These are phyloP conservation scores for Mythimna loreyi DNA, from an alignment of 2,888 invertebrate genomes.

Conservation along the genomic window DNA sequence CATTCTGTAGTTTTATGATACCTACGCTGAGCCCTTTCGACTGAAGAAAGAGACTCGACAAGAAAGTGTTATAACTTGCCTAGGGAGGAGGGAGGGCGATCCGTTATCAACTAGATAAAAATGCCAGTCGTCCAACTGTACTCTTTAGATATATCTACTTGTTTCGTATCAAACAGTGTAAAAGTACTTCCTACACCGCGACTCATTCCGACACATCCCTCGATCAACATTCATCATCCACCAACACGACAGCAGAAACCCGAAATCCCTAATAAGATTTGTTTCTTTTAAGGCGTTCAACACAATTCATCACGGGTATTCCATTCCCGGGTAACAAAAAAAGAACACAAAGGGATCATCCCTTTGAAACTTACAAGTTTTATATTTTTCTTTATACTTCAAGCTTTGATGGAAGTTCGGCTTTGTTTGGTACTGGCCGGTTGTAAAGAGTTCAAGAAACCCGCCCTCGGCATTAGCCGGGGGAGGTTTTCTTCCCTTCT, in stretches of 20 bases:
- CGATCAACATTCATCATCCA: slow-evolving; percentile 47
- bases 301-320: slow-evolving; percentile 77
- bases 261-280: slow-evolving; percentile 64
- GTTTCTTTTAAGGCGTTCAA: slow-evolving; percentile 70
- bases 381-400: slow-evolving; percentile 83
- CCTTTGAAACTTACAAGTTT: slow-evolving; percentile 86
- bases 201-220: slow-evolving; percentile 12
- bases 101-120: too few relatives aligned
- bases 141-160: neutral
- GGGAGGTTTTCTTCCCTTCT: slow-evolving; percentile 53
- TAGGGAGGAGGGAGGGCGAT: too few relatives aligned
- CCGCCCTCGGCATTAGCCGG: slow-evolving; percentile 65
- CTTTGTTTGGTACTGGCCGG: slow-evolving; percentile 78
- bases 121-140: too few relatives aligned
- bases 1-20: too few relatives aligned
- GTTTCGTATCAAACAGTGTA: slow-evolving; percentile 13
- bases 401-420: slow-evolving; percentile 82
- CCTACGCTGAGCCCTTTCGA: too few relatives aligned
- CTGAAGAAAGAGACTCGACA: too few relatives aligned
- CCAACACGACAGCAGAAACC: slow-evolving; percentile 39
- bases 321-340: slow-evolving; percentile 78
- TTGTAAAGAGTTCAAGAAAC: slow-evolving; percentile 73
- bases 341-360: slow-evolving; percentile 81
- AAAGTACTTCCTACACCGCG: slow-evolving; percentile 1
- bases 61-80: too few relatives aligned